Base-by-base conservation (phyloP, 2,797 vertebrate genomes). In the Diceros bicornis region DNA sequence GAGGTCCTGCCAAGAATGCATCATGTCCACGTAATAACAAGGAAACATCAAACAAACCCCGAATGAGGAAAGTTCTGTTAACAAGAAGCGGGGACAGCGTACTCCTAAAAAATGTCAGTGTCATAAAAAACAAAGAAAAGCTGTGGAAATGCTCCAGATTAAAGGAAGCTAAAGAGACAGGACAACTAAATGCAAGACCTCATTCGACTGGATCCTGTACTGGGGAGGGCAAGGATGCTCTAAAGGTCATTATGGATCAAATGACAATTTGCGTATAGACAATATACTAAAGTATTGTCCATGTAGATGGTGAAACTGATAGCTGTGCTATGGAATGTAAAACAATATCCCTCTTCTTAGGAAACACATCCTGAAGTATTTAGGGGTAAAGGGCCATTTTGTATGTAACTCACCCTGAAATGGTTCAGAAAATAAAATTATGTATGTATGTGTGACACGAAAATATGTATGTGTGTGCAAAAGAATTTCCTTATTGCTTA, bases 401-500 rank as follows among this genome's bases (percentile, higher is more conserved):
- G 37, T 10, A 27, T 88, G 21, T 68, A n/a, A 82, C 34, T 72
- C 66, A 66, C 7, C 34, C 64, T 84, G 34, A 79, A 93, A 47
- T 52, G 11, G 84, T 62, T 84, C 32, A 23, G 29, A 90, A 86
- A 93, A 90, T 78, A 78, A 86, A 84, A 32, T 57, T 66, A 68
- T 55, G 37, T 81, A 9, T 27, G 7, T 34, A 17, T 68, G 20
- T 71, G 13, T 68, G 55, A 10, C 64, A 74, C 9, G 57, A 29
- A 78, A 50, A 44, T 32, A 37, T 66, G 7, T 9, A 34, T 29
- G 1, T 64, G 0, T 59, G 1, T 29, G n/a, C 7, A n/a, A 64
- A 95, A 72, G 7, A 64, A 79, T 90, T 90, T 94, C 23, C 32
- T 91, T 57, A 41, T 64, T 74, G 52, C 52, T 93, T 78, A 74